Percentiles rank a stretch among this genome's conserved stretches.
These are phyloP conservation scores for Manis javanica DNA, from an alignment of 2,797 vertebrate genomes.

Conservation along the genomic window DNA sequence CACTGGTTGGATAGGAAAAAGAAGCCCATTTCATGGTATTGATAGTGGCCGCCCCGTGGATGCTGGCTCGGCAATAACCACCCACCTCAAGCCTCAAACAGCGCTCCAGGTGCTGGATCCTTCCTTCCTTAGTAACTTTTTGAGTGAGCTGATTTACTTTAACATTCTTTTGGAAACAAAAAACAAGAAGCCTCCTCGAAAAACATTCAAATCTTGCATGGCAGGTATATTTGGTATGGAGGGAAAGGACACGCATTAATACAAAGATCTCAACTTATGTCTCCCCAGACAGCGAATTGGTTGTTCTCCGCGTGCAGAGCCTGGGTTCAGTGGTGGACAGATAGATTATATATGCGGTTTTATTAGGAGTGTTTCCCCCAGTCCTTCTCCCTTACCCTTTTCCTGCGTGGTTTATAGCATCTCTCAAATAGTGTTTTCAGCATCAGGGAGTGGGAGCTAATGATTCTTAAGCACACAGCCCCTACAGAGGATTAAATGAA, in stretches of 20 bases:
- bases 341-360: neutral
- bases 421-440: neutral
- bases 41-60: neutral
- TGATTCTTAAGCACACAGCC: neutral
- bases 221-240: neutral
- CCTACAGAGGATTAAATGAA: neutral
- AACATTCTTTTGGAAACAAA: neutral
- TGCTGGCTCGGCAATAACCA: neutral
- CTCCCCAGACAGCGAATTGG: neutral
- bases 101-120: neutral
- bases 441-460: neutral
- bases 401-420: neutral
- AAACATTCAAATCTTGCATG: neutral
- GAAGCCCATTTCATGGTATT: neutral
- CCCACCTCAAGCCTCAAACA: neutral
- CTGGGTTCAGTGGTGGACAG: neutral
- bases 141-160: neutral
- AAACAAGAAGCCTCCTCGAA: neutral
- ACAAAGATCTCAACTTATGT: neutral
- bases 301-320: neutral
- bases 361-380: neutral
- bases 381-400: neutral
- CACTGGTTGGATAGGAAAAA: neutral
- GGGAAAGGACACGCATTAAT: neutral
- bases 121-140: neutral